phyloP scores from a whole-genome alignment of 30 jellyfish, hydroid and myxozoan genomes.

The Euphysa ruthae region DNA sequence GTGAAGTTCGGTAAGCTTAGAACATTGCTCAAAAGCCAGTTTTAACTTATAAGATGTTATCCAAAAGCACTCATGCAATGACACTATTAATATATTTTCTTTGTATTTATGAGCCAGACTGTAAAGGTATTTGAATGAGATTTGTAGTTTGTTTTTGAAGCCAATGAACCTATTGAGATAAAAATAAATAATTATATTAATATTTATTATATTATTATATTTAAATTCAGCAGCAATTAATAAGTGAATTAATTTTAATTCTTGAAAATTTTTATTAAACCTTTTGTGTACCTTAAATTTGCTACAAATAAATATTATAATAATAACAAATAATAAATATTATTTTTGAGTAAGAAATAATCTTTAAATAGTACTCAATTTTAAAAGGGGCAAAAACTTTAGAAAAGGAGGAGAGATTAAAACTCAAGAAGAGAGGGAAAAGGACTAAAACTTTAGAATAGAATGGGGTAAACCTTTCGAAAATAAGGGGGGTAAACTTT shows the following conservation, averaged over 20 bases:
- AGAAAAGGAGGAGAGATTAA: too few species aligned
- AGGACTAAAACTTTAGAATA: too few species aligned
- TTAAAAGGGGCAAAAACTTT: too few species aligned
- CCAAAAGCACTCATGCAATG: constrained; percentile 78
- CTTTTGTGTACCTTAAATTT: too few species aligned
- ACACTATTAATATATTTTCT: constrained; percentile 19
- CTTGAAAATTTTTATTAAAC: neutral
- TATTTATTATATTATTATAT: neutral
- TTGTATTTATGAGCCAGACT: constrained; percentile 25
- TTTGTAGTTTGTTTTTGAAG: constrained; percentile 28
- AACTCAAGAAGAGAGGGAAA: too few species aligned
- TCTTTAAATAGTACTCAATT: too few species aligned
- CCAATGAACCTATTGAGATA: neutral
- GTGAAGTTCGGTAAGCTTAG: constrained; percentile 45
- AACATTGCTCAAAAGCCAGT: constrained; percentile 40
- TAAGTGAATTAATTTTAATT: neutral
- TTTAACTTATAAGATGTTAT: constrained; percentile 41
- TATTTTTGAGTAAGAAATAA: too few species aligned
- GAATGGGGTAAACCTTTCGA: too few species aligned
- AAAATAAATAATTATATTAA: neutral
- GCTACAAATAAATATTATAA: too few species aligned
- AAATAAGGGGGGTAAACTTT: too few species aligned
- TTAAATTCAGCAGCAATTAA: neutral
- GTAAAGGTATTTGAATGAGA: constrained; percentile 44
- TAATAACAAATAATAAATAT: too few species aligned